Evolutionary conservation across 2,113 vertebrate genomes (phyloP), one percentile per base, ranked within the genome.

Genomic region (Rhinopomastus cyanomelas): DNA sequence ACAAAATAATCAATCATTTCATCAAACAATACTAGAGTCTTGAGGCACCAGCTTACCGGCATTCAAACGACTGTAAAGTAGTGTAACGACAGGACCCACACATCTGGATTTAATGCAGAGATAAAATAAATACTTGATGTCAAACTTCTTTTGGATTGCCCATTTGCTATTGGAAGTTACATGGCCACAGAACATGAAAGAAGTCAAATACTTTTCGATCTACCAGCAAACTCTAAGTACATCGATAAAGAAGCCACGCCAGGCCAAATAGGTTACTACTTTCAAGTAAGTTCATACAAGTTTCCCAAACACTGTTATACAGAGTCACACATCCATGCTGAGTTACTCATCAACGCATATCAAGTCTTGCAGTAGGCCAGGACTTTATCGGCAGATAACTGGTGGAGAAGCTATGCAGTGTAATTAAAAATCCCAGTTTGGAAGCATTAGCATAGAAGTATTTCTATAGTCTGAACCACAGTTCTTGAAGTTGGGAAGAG

Each of bases 111-210:
- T 87, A 97, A 93, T 94, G 93, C 97, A 96, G 93, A 96, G 84
- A 95, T 90, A 97, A 98, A 98, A 95, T 96, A 96, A 98, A 95
- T 95, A 96, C 87, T 94, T 92, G 39, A 96, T 96, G 96, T 95
- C 78, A 96, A 95, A 94, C 23, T 89, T 96, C 93, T 93, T 95
- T 93, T 96, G 95, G 91, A 98, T 98, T 98, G 97, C 98, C 98
- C 97, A 97, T 97, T 96, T 95, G 97, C 97, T 98, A 96, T 97
- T 97, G 98, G 97, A 98, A 98, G 97, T 97, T 98, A 98, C 96
- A 97, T 97, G 97, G 97, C 98, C 97, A 98, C 97, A 97, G 97
- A 98, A 98, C 96, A 97, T 97, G 87, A 97, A 97, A 97, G 97
- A 96, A 94, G 97, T 98, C 97, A 97, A 97, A 98, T 96, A 98